Evolutionary conservation across 2,797 vertebrate genomes (phyloP).

Genomic region (Gobionotothen gibberifrons): DNA sequence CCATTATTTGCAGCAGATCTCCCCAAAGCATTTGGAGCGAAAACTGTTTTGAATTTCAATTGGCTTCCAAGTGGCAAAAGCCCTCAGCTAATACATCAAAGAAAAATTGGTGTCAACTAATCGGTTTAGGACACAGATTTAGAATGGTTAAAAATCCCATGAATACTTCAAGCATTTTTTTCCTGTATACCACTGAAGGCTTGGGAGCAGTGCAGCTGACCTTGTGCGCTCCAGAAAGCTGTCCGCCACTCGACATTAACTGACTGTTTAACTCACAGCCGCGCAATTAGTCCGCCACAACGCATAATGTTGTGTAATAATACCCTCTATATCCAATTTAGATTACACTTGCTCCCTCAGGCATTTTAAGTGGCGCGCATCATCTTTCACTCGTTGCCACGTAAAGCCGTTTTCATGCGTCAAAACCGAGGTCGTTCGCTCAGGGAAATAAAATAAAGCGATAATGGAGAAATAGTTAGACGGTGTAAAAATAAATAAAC

Average conservation of each 20-base stretch:
- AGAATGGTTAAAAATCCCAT: slow-evolving; percentile 84
- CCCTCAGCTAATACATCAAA: slow-evolving; percentile 90
- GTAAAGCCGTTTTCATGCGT: slow-evolving; percentile 62
- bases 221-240: slow-evolving; percentile 78
- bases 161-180: slow-evolving; percentile 76
- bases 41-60: slow-evolving; percentile 90
- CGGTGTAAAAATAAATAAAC: slow-evolving; percentile 11
- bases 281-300: slow-evolving; percentile 82
- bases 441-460: background rate
- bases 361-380: slow-evolving; percentile 76
- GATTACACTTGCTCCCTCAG: slow-evolving; percentile 79
- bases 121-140: slow-evolving; percentile 88
- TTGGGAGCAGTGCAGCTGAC: slow-evolving; percentile 72
- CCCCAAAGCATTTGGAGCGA: slow-evolving; percentile 85
- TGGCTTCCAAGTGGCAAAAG: slow-evolving; percentile 88
- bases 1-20: slow-evolving; percentile 87
- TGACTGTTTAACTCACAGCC: slow-evolving; percentile 79
- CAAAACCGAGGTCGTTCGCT: slow-evolving; percentile 43
- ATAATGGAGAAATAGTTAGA: slow-evolving; percentile 40
- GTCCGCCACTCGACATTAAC: slow-evolving; percentile 77
- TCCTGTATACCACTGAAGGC: slow-evolving; percentile 57
- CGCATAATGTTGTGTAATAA: slow-evolving; percentile 84
- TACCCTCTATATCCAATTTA: slow-evolving; percentile 83
- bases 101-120: slow-evolving; percentile 89
- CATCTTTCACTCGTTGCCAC: slow-evolving; percentile 73